Percentiles rank a stretch among this genome's conserved stretches.
Evolutionary conservation across 2,113 vertebrate species (phyloP).

Genomic region (Zonotrichia leucophrys): DNA sequence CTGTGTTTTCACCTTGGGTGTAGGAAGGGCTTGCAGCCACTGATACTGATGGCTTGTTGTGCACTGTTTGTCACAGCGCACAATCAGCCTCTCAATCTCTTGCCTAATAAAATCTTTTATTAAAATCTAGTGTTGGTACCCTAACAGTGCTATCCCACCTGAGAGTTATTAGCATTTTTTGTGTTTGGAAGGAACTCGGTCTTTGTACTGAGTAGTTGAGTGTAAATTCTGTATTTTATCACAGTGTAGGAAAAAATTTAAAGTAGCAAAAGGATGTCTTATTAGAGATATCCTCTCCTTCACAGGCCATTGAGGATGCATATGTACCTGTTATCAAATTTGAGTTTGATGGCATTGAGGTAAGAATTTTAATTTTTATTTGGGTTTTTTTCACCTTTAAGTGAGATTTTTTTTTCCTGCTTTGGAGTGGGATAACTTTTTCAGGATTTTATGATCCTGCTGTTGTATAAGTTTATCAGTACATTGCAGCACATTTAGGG

Average conservation of each 20-base stretch:
- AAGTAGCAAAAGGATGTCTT: not conserved
- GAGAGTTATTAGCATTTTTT: not conserved
- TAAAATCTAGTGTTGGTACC: not conserved
- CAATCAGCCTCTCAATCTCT: not conserved
- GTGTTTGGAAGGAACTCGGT: not conserved
- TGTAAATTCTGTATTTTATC: not conserved
- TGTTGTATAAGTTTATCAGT: not conserved
- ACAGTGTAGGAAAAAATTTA: not conserved
- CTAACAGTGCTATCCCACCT: not conserved
- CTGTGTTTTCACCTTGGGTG: not conserved
- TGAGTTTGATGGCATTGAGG: conserved; percentile 96
- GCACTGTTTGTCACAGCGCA: not conserved
- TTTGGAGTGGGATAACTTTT: not conserved
- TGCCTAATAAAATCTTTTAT: not conserved
- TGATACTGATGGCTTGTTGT: not conserved
- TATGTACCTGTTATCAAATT: conserved; percentile 98
- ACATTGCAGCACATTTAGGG: not conserved
- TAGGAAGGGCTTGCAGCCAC: not conserved
- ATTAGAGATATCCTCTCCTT: not conserved
- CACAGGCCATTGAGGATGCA: conserved; percentile 95
- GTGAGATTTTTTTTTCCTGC: not conserved
- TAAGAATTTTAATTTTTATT: conserved; percentile 54
- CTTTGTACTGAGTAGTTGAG: not conserved
- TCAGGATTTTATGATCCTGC: not conserved
- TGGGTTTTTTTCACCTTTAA: not conserved